Conservation (phyloP, 2,113 vertebrate genomes). For the Ochotona princeps region DNA sequence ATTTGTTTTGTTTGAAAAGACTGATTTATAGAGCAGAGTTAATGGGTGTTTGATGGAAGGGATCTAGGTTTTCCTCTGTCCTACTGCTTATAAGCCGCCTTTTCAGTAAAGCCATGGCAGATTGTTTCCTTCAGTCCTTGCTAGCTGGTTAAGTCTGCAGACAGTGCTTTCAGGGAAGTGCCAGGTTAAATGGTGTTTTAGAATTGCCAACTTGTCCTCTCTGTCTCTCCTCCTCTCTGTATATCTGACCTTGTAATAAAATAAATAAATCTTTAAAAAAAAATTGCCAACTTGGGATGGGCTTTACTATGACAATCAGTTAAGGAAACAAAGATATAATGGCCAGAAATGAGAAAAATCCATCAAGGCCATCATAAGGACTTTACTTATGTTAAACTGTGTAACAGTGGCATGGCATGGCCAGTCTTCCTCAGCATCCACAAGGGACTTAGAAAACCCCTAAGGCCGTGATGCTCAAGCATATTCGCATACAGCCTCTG, state of each 20-base stretch:
- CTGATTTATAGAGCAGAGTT: not conserved
- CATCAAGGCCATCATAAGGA: not conserved
- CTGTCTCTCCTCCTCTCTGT: too few relatives aligned
- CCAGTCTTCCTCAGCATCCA: not conserved
- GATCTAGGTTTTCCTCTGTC: not conserved
- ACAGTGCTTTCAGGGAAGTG: not conserved
- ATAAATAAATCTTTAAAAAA: too few relatives aligned
- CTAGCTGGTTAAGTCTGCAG: not conserved
- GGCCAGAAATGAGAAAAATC: slow-evolving; percentile 7
- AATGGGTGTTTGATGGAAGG: not conserved
- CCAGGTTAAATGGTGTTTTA: slow-evolving; percentile 46
- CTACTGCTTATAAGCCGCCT: not conserved
- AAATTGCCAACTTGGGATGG: not conserved
- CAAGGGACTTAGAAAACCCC: not conserved
- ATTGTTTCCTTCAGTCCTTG: not conserved
- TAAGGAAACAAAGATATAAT: slow-evolving; percentile 25
- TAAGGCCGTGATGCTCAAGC: not conserved
- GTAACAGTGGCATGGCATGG: not conserved
- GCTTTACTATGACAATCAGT: slow-evolving; percentile 12
- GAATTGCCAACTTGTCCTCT: not conserved
- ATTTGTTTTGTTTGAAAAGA: too few relatives aligned
- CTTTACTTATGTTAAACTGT: not conserved
- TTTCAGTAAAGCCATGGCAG: not conserved
- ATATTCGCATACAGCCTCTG: not conserved
- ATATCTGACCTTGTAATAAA: too few relatives aligned